Evolutionary conservation across 1,140 invertebrate species (phyloP), one percentile per base, ranked within the genome.

Genomic region (Pantala flavescens): DNA sequence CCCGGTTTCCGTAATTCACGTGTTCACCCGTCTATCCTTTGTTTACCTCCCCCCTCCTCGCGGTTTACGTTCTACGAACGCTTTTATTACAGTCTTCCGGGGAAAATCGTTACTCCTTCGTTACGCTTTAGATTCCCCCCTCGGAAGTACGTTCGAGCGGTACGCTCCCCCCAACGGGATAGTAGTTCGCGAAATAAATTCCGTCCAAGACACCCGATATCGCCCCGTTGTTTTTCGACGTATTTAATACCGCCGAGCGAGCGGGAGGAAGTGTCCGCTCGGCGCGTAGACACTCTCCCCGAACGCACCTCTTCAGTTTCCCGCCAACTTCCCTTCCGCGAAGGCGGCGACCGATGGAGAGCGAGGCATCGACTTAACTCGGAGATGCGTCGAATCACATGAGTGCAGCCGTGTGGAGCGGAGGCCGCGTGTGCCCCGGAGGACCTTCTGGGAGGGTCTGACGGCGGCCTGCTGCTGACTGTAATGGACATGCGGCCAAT

Each of bases 401-500:
- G 28, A 36, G 28, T 36, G 28, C 28, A 36, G 28, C 28, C 28
- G 2, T 36, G 28, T 36, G 28, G 28, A 36, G 28, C 28, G 28
- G 28, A 2, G 28, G 28, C 49, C n/a, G 49, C 49, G 3, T 63
- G 1, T 63, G 49, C 5, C 49, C 71, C 63, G n/a, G 70, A 19
- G 42, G 71, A 71, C 63, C 14, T 24, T 2, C 23, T 12, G 43
- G n/a, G 28, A 12, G 19, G 55, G 7, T 7, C 19, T 21, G 24
- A 14, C 55, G 12, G 11, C 71, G 76, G 23, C 70, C 49, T 63
- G 49, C 49, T 63, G 49, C 49, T 16, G 49, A 16, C 49, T 7
- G 24, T 23, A 42, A 74, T 83, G 84, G 86, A 85, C 80, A 87
- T 88, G 87, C 86, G 87, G 83, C 83, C 85, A 80, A 85, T 88